Conservation (phyloP, 2,113 vertebrate genomes). For the Dipodomys merriami region DNA sequence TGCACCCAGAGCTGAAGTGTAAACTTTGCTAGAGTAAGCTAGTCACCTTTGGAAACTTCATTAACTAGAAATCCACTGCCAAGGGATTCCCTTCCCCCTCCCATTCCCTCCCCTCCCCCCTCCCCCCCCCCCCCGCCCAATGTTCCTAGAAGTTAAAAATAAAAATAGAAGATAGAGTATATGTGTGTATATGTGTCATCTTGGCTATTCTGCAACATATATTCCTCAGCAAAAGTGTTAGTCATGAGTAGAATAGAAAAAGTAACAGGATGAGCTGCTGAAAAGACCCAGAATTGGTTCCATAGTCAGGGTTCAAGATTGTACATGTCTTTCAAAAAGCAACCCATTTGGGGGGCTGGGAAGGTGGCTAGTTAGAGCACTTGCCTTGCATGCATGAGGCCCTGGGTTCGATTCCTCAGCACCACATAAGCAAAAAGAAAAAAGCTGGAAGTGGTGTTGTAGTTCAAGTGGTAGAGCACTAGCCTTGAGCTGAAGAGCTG, state of each 20-base stretch:
- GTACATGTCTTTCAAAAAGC: not conserved
- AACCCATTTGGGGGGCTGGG: not conserved
- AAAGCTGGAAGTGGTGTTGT: too few relatives aligned
- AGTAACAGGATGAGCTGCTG: not conserved
- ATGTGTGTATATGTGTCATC: not conserved
- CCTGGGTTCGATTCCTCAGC: too few relatives aligned
- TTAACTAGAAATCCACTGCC: constrained; percentile 64
- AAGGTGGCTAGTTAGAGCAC: too few relatives aligned
- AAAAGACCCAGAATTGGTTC: not conserved
- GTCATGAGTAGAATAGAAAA: not conserved
- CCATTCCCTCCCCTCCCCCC: not conserved
- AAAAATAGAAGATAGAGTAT: not conserved
- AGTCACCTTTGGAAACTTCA: constrained; percentile 60
- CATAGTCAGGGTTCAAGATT: not conserved
- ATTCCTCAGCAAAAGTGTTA: not conserved
- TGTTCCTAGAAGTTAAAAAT: constrained; percentile 15
- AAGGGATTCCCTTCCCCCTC: not conserved
- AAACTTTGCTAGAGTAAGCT: constrained; percentile 64
- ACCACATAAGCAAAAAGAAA: too few relatives aligned
- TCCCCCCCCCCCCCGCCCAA: not conserved
- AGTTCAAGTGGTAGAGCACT: too few relatives aligned
- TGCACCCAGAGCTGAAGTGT: constrained; percentile 44
- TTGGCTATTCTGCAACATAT: not conserved
- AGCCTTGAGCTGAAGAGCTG: too few relatives aligned
- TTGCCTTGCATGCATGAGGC: too few relatives aligned